Evolutionary conservation across 2,113 vertebrate genomes (phyloP).

Genomic region (Thomomys bottae): DNA sequence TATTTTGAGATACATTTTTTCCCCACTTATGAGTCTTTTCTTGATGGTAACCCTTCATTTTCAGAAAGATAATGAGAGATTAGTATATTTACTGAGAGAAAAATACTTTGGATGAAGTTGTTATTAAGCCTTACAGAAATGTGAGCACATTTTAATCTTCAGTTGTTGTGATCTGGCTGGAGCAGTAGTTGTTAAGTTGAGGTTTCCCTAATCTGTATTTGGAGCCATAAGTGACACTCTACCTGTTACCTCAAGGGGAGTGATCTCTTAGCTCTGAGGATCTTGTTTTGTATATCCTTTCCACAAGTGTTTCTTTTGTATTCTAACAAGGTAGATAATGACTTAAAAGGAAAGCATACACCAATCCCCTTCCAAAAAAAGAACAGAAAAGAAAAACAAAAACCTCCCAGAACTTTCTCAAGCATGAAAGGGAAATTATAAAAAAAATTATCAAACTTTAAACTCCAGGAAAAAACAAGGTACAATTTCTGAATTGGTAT

Average conservation of each 20-base stretch:
- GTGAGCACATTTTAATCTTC: background rate
- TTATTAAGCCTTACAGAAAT: background rate
- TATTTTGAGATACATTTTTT: conserved; percentile 59
- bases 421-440: conserved; percentile 1
- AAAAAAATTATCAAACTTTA: background rate
- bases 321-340: background rate
- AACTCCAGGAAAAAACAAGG: background rate
- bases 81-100: background rate
- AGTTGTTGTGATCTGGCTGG: background rate
- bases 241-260: background rate
- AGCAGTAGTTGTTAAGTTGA: background rate
- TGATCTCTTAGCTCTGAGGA: background rate
- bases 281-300: background rate
- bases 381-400: too few relatives aligned
- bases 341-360: conserved; percentile 12
- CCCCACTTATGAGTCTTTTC: background rate
- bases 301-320: background rate
- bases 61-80: conserved; percentile 25
- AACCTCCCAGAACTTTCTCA: background rate
- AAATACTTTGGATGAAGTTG: conserved; percentile 34
- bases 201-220: background rate
- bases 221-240: background rate
- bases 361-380: too few relatives aligned
- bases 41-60: conserved; percentile 46
- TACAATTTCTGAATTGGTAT: background rate